Conservation (phyloP, 2,797 vertebrate genomes). For the Rhodeus uyekii region DNA sequence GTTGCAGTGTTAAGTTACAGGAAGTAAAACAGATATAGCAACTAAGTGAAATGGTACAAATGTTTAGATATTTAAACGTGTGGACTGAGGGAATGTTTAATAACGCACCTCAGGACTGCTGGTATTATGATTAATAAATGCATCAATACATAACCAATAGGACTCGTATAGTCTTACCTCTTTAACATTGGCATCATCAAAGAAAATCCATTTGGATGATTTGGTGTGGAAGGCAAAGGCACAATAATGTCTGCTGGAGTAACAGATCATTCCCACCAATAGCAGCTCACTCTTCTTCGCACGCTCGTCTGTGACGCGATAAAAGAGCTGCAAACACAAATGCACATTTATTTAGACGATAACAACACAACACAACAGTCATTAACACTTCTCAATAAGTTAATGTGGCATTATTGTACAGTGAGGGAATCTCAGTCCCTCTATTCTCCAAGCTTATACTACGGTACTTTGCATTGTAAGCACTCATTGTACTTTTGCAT, state of each 20-base stretch:
- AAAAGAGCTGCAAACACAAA: slow-evolving; percentile 84
- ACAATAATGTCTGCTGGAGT: slow-evolving; percentile 94
- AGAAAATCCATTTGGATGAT: slow-evolving; percentile 96
- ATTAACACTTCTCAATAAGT: neutral
- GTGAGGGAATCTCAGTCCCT: too few species aligned
- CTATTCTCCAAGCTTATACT: too few species aligned
- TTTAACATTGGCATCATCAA: slow-evolving; percentile 98
- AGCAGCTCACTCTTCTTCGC: slow-evolving; percentile 90
- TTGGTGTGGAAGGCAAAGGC: slow-evolving; percentile 96
- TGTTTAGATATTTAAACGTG: neutral
- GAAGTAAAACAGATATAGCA: neutral
- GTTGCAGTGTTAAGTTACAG: neutral
- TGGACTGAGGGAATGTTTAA: neutral
- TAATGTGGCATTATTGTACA: neutral
- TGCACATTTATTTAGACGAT: neutral
- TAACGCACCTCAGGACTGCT: neutral
- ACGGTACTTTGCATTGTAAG: too few species aligned
- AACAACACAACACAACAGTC: neutral
- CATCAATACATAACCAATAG: neutral
- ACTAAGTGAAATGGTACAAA: neutral
- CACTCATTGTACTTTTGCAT: too few species aligned
- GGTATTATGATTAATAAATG: neutral
- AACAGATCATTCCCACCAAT: slow-evolving; percentile 97
- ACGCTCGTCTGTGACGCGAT: slow-evolving; percentile 93
- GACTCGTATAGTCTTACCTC: slow-evolving; percentile 78